Percentiles rank a stretch among this genome's conserved stretches.
Evolutionary conservation across 2,888 invertebrate species (phyloP).

Genomic region (Chesias legatella): DNA sequence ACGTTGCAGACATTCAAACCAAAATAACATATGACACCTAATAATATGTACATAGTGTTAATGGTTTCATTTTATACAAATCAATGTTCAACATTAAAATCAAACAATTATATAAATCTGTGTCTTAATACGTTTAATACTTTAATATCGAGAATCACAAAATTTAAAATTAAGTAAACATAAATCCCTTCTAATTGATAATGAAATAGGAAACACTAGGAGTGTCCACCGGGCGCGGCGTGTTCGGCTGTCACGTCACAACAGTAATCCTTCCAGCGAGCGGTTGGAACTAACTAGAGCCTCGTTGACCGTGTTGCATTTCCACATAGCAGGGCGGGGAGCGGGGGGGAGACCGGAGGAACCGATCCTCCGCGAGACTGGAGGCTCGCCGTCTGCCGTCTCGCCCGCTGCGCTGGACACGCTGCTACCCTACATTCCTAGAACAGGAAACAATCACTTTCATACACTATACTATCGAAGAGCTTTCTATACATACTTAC

Average conservation of each 20-base stretch:
- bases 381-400: conserved; percentile 53
- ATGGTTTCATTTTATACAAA: no score
- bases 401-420: conserved; percentile 47
- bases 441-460: conserved; percentile 10
- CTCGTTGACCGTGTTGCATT: conserved; percentile 70
- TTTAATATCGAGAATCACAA: no score
- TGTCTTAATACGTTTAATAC: no score
- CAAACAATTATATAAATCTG: no score
- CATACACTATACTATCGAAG: no score
- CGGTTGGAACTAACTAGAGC: conserved; percentile 55
- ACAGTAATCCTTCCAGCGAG: conserved; percentile 61
- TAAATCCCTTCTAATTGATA: not conserved
- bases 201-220: not conserved
- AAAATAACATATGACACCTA: no score
- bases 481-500: no score
- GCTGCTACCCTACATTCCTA: conserved; percentile 47
- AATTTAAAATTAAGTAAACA: no score
- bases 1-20: no score
- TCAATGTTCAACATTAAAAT: no score
- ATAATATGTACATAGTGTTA: no score
- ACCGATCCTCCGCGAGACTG: conserved; percentile 54
- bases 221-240: conserved; percentile 35
- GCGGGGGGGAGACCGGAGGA: conserved; percentile 46
- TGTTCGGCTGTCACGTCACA: conserved; percentile 44
- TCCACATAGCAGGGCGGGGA: conserved; percentile 50